phyloP scores from a whole-genome alignment of 2,888 invertebrate species.

The Agriopis leucophaearia region DNA sequence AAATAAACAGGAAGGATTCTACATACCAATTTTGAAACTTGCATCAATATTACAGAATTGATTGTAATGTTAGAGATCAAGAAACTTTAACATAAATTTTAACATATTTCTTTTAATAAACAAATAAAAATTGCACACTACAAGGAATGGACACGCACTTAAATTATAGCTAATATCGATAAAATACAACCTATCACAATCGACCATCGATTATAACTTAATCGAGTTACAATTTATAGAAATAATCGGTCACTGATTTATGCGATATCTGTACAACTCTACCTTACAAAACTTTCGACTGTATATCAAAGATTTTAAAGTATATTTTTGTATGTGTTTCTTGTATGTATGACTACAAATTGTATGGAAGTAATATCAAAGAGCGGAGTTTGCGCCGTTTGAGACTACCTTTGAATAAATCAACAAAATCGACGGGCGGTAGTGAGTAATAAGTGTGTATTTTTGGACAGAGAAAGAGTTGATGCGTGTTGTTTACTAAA shows the following conservation, averaged over 20 bases:
- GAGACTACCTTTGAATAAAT: slow-evolving; percentile 83
- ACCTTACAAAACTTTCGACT: slow-evolving; percentile 40
- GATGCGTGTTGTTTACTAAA: slow-evolving; percentile 40
- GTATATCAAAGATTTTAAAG: slow-evolving; percentile 41
- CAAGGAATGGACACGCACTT: slow-evolving; percentile 26
- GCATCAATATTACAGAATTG: no score
- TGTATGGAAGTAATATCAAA: slow-evolving; percentile 81
- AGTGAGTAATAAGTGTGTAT: slow-evolving; percentile 79
- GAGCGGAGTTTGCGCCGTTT: slow-evolving; percentile 73
- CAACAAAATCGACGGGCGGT: slow-evolving; percentile 84
- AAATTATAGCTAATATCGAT: slow-evolving; percentile 48
- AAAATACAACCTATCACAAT: slow-evolving; percentile 65
- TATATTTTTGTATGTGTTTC: slow-evolving; percentile 45
- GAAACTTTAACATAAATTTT: slow-evolving; percentile 5
- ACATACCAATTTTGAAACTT: no score
- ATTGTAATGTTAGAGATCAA: background rate
- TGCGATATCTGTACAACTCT: slow-evolving; percentile 56
- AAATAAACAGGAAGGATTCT: no score
- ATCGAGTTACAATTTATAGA: slow-evolving; percentile 85
- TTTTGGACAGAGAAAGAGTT: slow-evolving; percentile 55
- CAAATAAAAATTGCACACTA: slow-evolving; percentile 23
- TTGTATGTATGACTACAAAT: slow-evolving; percentile 72
- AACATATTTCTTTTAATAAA: background rate
- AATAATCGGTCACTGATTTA: slow-evolving; percentile 85
- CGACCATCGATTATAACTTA: slow-evolving; percentile 82